These are phyloP conservation scores for Dryomyza anilis DNA, from an alignment of 2,888 invertebrate genomes.

Conservation along the genomic window DNA sequence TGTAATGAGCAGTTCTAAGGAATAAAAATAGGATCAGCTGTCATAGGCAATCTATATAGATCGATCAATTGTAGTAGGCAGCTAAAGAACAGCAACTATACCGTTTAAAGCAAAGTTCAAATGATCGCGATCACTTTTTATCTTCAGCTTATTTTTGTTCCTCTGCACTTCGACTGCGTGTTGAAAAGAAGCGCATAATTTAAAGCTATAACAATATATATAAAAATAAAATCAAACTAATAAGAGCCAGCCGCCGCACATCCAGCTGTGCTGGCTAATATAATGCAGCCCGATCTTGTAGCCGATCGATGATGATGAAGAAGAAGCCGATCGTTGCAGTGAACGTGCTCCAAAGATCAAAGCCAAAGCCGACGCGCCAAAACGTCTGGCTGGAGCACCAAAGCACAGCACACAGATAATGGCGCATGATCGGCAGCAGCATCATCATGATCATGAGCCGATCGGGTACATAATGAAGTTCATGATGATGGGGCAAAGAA, in stretches of 20 bases:
- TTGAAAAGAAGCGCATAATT: slow-evolving; percentile 22
- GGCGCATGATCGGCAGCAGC: slow-evolving; percentile 14
- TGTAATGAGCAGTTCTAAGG: no score
- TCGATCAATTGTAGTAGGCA: no score
- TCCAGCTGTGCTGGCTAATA: slow-evolving; percentile 57
- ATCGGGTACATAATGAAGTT: slow-evolving; percentile 11
- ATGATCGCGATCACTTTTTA: background rate
- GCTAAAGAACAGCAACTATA: background rate
- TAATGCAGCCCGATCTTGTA: slow-evolving; percentile 23
- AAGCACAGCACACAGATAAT: no score
- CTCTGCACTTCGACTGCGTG: slow-evolving; percentile 25
- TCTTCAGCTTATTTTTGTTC: background rate
- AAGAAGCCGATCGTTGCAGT: slow-evolving; percentile 19
- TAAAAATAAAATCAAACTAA: slow-evolving; percentile 50
- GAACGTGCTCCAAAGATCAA: slow-evolving; percentile 48
- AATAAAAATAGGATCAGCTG: no score
- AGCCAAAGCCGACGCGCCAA: slow-evolving; percentile 55
- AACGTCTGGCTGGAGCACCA: slow-evolving; percentile 52
- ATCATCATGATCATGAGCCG: slow-evolving; percentile 20
- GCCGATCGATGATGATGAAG: slow-evolving; percentile 22
- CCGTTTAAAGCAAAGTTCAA: slow-evolving; percentile 4
- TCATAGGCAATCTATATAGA: no score
- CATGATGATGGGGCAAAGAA: background rate
- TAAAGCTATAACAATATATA: slow-evolving; percentile 21
- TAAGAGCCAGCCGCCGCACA: slow-evolving; percentile 43